Conservation (phyloP, 2,888 invertebrate genomes). For the Latrodectus elegans region DNA sequence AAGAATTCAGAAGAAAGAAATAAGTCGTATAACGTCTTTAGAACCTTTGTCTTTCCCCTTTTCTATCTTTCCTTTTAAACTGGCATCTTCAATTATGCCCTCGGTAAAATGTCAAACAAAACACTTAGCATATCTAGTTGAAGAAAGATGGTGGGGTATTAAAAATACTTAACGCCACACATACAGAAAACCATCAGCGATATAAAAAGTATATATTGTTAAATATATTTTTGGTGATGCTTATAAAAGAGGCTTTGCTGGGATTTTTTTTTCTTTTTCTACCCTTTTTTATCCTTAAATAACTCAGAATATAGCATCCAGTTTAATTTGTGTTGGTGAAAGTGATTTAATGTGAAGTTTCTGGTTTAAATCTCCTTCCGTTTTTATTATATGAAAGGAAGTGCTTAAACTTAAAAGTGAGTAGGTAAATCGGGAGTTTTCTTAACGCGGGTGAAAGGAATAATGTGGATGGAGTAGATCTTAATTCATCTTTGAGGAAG, state of each 20-base stretch:
- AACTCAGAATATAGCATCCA: constrained; percentile 14
- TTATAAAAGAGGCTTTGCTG: background rate
- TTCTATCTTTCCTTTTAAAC: constrained; percentile 20
- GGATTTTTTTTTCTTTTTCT: constrained; percentile 10
- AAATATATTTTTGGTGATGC: background rate
- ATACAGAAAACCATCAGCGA: background rate
- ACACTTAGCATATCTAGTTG: constrained; percentile 38
- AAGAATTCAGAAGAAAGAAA: background rate
- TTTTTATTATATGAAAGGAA: constrained; percentile 18
- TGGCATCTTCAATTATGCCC: constrained; percentile 55
- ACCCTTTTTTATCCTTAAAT: background rate
- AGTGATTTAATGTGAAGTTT: constrained; percentile 41
- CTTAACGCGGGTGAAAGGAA: background rate
- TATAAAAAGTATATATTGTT: constrained; percentile 4
- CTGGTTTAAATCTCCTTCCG: constrained; percentile 30
- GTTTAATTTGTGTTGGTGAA: constrained; percentile 56
- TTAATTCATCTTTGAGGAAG: background rate
- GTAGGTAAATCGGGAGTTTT: background rate
- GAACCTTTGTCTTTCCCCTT: constrained; percentile 1
- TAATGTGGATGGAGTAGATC: background rate
- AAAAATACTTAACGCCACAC: constrained; percentile 27
- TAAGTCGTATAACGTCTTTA: constrained; percentile 9
- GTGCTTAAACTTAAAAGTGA: constrained; percentile 31
- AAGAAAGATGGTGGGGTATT: constrained; percentile 20
- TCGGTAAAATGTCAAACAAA: constrained; percentile 55